phyloP scores from a whole-genome alignment of 2,797 vertebrate species.

The Notolabrus celidotus region DNA sequence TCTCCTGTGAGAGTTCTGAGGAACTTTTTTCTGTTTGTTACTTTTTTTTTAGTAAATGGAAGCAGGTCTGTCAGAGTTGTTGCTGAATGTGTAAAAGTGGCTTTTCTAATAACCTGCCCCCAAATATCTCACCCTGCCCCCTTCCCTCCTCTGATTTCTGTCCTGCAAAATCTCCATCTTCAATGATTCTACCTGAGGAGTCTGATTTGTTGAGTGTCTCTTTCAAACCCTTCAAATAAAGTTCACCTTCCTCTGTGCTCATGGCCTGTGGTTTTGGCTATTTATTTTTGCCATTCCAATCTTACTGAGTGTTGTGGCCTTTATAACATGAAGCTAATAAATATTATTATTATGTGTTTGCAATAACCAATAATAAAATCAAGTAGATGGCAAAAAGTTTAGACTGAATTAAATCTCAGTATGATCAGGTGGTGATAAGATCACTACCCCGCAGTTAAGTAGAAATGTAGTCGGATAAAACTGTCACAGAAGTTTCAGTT shows the following conservation, averaged over 20 bases:
- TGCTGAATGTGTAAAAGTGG: constrained; percentile 80
- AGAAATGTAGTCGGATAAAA: background rate
- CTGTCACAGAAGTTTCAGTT: background rate
- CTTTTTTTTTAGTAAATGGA: constrained; percentile 10
- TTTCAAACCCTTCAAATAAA: constrained; percentile 69
- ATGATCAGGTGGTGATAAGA: background rate
- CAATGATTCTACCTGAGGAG: constrained; percentile 1
- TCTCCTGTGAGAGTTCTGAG: constrained; percentile 62
- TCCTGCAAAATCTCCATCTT: constrained; percentile 1
- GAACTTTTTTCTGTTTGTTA: background rate
- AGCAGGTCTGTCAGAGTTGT: constrained; percentile 51
- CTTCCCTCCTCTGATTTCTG: background rate
- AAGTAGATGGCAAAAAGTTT: background rate
- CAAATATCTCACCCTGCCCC: constrained; percentile 2
- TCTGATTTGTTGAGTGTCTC: constrained; percentile 46
- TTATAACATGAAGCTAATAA: too few relatives aligned
- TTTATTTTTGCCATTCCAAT: constrained; percentile 12
- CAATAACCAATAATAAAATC: too few relatives aligned
- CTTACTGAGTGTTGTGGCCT: too few relatives aligned
- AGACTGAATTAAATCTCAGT: constrained; percentile 6
- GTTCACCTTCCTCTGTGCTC: constrained; percentile 37
- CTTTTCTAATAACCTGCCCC: constrained; percentile 65
- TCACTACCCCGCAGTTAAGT: background rate
- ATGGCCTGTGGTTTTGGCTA: background rate
- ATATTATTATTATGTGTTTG: too few relatives aligned